phyloP scores from a whole-genome alignment of 2,888 invertebrate species.

The Cataglyphis rosenhaueri region DNA sequence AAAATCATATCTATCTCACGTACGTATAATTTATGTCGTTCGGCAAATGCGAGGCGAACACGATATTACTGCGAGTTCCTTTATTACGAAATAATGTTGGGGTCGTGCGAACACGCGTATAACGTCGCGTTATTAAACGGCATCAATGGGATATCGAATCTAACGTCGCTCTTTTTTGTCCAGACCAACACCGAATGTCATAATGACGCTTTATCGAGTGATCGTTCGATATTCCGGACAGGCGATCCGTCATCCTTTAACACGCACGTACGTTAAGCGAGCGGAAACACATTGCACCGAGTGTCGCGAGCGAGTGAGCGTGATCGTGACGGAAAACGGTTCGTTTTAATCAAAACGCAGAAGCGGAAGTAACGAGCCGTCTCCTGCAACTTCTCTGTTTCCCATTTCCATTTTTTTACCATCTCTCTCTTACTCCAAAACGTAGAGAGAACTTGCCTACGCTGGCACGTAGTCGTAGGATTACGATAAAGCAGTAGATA shows the following conservation, averaged over 20 bases:
- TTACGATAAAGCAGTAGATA: conserved; percentile 34
- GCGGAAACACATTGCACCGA: neutral
- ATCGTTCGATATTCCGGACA: conserved; percentile 43
- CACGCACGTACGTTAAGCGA: conserved; percentile 20
- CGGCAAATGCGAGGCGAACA: conserved; percentile 17
- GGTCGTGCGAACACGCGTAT: neutral
- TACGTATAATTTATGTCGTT: conserved; percentile 25
- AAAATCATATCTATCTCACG: conserved; percentile 25
- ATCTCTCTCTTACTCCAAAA: neutral
- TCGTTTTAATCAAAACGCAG: conserved; percentile 31
- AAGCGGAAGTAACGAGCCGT: conserved; percentile 38
- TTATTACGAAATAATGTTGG: conserved; percentile 2
- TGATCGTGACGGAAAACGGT: neutral
- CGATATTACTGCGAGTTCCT: conserved; percentile 8
- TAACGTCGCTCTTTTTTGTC: conserved; percentile 24
- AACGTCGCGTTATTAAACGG: conserved; percentile 37
- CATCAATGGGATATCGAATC: conserved; percentile 17
- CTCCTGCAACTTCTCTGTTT: conserved; percentile 26
- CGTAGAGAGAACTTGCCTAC: neutral
- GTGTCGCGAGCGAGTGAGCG: neutral
- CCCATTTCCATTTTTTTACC: conserved; percentile 13
- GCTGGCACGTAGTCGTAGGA: conserved; percentile 5
- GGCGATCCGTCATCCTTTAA: conserved; percentile 53
- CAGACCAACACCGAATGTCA: conserved; percentile 8
- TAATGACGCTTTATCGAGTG: conserved; percentile 29